Base-by-base conservation (phyloP, 2,888 invertebrate species). In the Petrolisthes manimaculis region DNA sequence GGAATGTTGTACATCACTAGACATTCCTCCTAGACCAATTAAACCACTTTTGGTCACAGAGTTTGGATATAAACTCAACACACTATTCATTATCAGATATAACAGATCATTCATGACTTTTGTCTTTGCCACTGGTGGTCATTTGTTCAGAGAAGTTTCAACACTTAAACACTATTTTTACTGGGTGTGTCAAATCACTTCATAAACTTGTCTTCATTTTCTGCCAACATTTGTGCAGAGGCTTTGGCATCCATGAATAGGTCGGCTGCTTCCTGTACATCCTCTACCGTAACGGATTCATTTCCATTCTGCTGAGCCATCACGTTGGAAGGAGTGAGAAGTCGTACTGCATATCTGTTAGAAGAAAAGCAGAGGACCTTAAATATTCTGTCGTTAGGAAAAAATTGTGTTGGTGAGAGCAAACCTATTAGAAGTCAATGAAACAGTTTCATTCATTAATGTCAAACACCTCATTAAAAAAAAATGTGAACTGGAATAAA, bases 221-320 rank as follows among this genome's bases (percentile, higher is more conserved):
- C 96, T 0, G 97, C 95, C 84, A 99, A 94, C 92, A 98, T 97
- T 93, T 97, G 97, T 0, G 98, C 97, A 0, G 99, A 99, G 61
- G 98, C 96, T 93, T 99, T 99, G 51, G 98, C 98, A 94, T 99
- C 99, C 91, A 98, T 95, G 94, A 99, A 99, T 24, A 99, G 94
- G 61, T 95, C 94, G 82, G 93, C 95, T 9, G 97, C 96, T 93
- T 98, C 97, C 56, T 95, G 94, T 69, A 99, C 94, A 93, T 99
- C 99, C 88, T 95, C 95, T 90, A 96, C 95, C 51, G 95, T 94
- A 90, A 99, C 97, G 90, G 94, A 94, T 55, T 95, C 94, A 91
- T 96, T 95, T 9, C 98, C 98, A 93, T 97, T 98, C 61, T 98
- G 96, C 93, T 97, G 97, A 21, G 98, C 96, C 90, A 98, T 94